Evolutionary conservation across 1,140 invertebrate genomes (phyloP).

Genomic region (Campoletis sonorensis): DNA sequence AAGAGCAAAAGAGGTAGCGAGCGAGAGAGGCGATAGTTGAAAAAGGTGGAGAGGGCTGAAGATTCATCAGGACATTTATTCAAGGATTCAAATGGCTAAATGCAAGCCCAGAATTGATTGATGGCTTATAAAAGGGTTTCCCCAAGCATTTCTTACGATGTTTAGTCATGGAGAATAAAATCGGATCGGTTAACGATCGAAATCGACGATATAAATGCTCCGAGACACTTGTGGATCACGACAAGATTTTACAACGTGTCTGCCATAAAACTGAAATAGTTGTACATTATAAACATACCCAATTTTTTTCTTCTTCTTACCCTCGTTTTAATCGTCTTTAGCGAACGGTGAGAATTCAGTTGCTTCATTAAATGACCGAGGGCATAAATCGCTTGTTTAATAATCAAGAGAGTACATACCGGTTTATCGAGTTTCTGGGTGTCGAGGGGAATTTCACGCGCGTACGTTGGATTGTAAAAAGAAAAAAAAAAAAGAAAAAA

Average conservation of each 20-base stretch:
- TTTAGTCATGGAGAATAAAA: conserved; percentile 70
- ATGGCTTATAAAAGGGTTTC: conserved; percentile 68
- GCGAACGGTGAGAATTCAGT: neutral
- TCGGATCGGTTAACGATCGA: conserved; percentile 40
- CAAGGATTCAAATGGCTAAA: conserved; percentile 38
- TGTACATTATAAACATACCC: neutral
- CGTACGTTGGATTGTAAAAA: conserved; percentile 44
- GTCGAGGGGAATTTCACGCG: neutral
- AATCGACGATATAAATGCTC: too few relatives aligned
- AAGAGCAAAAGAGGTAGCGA: conserved; percentile 47
- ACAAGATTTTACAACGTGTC: too few relatives aligned
- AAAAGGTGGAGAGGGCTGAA: conserved; percentile 26
- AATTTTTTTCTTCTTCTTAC: conserved; percentile 22
- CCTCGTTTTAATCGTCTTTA: neutral
- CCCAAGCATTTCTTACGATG: conserved; percentile 60
- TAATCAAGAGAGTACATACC: conserved; percentile 20
- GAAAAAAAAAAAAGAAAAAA: too few relatives aligned
- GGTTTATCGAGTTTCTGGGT: conserved; percentile 41
- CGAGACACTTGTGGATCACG: too few relatives aligned
- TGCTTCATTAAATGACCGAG: conserved; percentile 15
- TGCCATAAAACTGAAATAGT: neutral
- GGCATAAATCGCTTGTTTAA: conserved; percentile 1
- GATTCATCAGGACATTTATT: conserved; percentile 53
- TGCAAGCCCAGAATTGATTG: conserved; percentile 60
- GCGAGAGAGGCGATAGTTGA: neutral